Percentiles rank a stretch among this genome's conserved stretches.
These are phyloP conservation scores for Atopsyche davidsoni DNA, from an alignment of 1,140 invertebrate genomes.

Conservation along the genomic window DNA sequence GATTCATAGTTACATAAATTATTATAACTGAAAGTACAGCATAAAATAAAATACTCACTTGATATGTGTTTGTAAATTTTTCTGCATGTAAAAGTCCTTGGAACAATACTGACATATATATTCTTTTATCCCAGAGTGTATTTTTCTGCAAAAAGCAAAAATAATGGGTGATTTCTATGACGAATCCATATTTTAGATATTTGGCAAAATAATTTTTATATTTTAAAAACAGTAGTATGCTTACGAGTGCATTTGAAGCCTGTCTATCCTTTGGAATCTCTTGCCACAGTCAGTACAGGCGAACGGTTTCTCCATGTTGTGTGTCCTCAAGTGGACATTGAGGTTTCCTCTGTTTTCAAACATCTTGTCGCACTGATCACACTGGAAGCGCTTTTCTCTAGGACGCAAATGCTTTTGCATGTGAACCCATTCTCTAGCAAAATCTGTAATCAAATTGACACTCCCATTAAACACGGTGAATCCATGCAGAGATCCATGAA, in stretches of 20 bases:
- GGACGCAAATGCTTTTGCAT: constrained; percentile 29
- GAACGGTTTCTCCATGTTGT: constrained; percentile 17
- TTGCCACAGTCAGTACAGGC: constrained; percentile 25
- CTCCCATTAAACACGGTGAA: neutral
- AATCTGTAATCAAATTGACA: constrained; percentile 17
- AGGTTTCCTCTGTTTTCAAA: constrained; percentile 17
- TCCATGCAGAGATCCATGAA: neutral
- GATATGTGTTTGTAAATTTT: constrained; percentile 23
- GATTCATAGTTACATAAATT: neutral
- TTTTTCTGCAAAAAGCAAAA: constrained; percentile 23
- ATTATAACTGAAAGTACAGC: neutral
- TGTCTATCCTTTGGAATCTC: constrained; percentile 15
- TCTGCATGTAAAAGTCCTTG: constrained; percentile 16
- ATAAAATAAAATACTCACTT: constrained; percentile 18
- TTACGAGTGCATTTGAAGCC: constrained; percentile 19
- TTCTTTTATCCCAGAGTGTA: constrained; percentile 20
- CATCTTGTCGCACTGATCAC: constrained; percentile 20
- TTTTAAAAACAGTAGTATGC: no score
- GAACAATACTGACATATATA: constrained; percentile 27
- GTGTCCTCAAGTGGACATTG: constrained; percentile 8
- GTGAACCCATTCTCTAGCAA: constrained; percentile 22
- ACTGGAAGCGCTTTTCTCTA: constrained; percentile 16
- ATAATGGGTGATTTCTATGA: neutral
- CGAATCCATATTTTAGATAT: no score
- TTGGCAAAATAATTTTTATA: no score